Evolutionary conservation across 2,888 invertebrate genomes (phyloP), one percentile per base, ranked within the genome.

Genomic region (Psococerastis gibbosa): DNA sequence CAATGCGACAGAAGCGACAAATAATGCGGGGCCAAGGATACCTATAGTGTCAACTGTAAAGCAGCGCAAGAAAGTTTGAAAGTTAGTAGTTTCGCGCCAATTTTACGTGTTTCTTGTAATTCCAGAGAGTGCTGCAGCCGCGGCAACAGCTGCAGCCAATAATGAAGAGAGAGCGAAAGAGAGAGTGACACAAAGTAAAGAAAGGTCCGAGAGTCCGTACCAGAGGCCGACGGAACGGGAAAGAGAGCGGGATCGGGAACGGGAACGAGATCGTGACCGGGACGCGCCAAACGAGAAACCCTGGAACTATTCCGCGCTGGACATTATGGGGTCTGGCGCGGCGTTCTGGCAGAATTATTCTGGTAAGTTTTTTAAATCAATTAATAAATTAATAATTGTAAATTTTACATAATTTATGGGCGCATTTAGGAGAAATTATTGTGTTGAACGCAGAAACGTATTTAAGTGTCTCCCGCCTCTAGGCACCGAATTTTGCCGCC

Each of bases 291-390:
- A 52, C 46, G 53, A 55, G 45, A 72, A 73, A 53, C 66, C 66
- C 34, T 78, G 78, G 78, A 74, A 73, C 52, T 78, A 77, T 61
- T 62, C 73, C 27, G 75, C 76, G 43, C 67, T 78, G 51, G 85
- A 85, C 64, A 74, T 85, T 60, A 83, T 87, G 72, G 78, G 80
- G 44, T 52, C 52, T 15, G 83, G 83, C 32, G 78, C 79, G 41
- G 84, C 84, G 34, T 85, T 87, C 65, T 87, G 85, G 85, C 85
- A 85, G 60, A 87, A 85, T 61, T 87, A 87, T 65, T 85, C 85
- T 58, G 85, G 85, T 87, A 60, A 71, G 75, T 60, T 22, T 6
- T 9, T 22, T 32, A 15, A 22, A 43, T 22, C 11, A 9, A 27
- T n/a, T n/a, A n/a, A n/a, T n/a, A n/a, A n/a, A n/a, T 17, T 16